Evolutionary conservation across 2,113 vertebrate genomes (phyloP), one percentile per base, ranked within the genome.

Genomic region (Trochalopteron elliotii): DNA sequence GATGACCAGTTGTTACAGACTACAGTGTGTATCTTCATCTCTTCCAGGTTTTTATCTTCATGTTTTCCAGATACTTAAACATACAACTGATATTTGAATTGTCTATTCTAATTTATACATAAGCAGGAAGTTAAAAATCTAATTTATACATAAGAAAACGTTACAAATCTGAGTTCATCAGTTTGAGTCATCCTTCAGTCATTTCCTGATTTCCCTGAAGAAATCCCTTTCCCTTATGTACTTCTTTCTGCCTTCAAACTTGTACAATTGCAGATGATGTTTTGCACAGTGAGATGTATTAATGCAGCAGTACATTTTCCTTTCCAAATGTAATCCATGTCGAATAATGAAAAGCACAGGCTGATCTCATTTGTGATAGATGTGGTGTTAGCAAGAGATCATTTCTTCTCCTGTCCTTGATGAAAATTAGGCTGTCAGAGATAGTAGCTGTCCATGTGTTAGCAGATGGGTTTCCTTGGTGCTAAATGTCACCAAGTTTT

Each of bases 381-480:
- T 90, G 71, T 42, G 61, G 45, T 91, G 47, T 39, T 90, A 82
- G 76, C 49, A 76, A 77, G 84, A 94, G 57, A 95, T 90, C 35
- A 45, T 90, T 96, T 93, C 75, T 92, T 92, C 42, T 93, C 24
- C 74, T 87, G 78, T 87, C 89, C 93, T 94, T 90, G 92, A 77
- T 85, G 84, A 91, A 95, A 96, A 97, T 96, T 83, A 83, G 67
- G 42, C 87, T 96, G 91, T 96, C 95, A 93, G 75, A 92, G 59
- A 55, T 77, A 10, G 21, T 94, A n/a, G 74, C 78, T 91, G 87
- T 89, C 88, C 61, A 23, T 87, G 76, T 94, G 65, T 53, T 90
- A 90, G 94, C 90, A 94, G 90, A 93, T 94, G 91, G 59, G 35
- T 87, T 95, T 95, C 50, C 67, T 92, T 91, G 56, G 23, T 61